These are phyloP conservation scores for Notothenia coriiceps DNA, from an alignment of 2,113 vertebrate genomes.

Conservation along the genomic window DNA sequence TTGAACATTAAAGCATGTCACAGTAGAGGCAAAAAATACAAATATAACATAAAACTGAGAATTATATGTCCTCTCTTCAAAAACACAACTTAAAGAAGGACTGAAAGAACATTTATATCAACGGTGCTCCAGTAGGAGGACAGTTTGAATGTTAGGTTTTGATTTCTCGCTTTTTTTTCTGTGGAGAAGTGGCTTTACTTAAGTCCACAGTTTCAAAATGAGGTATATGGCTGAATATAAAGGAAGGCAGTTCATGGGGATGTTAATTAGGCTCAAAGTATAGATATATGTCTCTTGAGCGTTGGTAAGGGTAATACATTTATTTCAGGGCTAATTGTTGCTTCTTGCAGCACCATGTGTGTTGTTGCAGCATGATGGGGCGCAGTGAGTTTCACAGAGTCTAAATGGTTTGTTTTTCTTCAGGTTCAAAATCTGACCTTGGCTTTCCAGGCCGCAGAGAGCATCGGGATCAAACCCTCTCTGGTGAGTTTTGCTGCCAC, in stretches of 20 bases:
- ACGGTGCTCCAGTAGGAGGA: no score
- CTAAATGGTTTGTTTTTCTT: conserved; percentile 67
- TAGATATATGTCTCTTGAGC: background rate
- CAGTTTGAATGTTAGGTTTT: no score
- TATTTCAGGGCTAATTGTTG: conserved; percentile 25
- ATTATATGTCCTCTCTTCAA: no score
- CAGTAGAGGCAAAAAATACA: no score
- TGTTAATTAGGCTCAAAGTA: background rate
- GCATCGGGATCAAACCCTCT: conserved; percentile 95
- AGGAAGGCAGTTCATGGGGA: background rate
- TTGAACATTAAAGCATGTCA: no score
- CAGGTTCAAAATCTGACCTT: conserved; percentile 95
- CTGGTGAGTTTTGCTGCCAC: conserved; percentile 88
- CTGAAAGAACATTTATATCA: no score
- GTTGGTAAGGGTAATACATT: background rate
- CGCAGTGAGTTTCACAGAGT: background rate
- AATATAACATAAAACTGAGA: no score
- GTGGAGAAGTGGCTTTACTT: background rate
- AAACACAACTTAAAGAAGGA: no score
- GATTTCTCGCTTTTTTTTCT: no score
- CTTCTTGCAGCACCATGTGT: conserved; percentile 23
- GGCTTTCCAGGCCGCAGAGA: conserved; percentile 97
- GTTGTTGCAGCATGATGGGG: background rate
- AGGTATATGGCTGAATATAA: background rate
- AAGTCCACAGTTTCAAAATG: background rate